These are phyloP conservation scores for Dynastes tityus DNA, from an alignment of 2,888 invertebrate species.

Conservation along the genomic window DNA sequence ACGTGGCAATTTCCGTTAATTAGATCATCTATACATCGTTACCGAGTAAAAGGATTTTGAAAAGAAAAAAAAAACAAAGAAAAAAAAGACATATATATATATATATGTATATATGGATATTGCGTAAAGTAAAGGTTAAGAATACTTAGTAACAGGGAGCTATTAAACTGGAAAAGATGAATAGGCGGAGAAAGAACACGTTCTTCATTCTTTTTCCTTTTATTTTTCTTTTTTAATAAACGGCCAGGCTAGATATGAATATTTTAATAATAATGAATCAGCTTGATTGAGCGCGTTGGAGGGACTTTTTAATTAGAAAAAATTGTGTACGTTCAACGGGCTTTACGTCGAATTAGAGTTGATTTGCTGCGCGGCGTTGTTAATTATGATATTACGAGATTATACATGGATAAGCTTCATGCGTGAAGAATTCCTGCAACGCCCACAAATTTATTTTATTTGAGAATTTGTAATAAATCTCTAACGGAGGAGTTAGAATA, in stretches of 20 bases:
- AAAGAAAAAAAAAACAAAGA: neutral
- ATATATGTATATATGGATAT: neutral
- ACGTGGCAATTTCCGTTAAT: slow-evolving; percentile 27
- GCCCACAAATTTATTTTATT: too few species aligned
- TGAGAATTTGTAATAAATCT: too few species aligned
- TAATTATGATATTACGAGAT: too few species aligned
- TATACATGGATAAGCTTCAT: too few species aligned
- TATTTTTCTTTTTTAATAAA: neutral
- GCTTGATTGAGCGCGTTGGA: neutral
- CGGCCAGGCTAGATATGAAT: slow-evolving; percentile 1
- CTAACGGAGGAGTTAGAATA: too few species aligned
- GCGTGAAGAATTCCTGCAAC: too few species aligned
- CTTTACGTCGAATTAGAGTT: too few species aligned
- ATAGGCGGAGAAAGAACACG: neutral
- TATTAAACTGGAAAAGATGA: neutral
- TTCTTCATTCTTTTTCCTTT: neutral
- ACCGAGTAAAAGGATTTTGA: slow-evolving; percentile 2
- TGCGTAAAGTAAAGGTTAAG: slow-evolving; percentile 2
- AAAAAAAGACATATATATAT: neutral
- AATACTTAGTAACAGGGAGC: neutral
- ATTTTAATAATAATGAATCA: slow-evolving; percentile 25
- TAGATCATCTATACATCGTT: neutral
- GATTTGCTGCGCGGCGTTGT: too few species aligned
- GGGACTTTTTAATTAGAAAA: slow-evolving; percentile 11
- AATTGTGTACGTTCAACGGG: neutral